A percentile compares a stretch with the other conserved stretches of the same genome.
Evolutionary conservation across 2,888 invertebrate species (phyloP).

Genomic region (Saturnia pavonia): DNA sequence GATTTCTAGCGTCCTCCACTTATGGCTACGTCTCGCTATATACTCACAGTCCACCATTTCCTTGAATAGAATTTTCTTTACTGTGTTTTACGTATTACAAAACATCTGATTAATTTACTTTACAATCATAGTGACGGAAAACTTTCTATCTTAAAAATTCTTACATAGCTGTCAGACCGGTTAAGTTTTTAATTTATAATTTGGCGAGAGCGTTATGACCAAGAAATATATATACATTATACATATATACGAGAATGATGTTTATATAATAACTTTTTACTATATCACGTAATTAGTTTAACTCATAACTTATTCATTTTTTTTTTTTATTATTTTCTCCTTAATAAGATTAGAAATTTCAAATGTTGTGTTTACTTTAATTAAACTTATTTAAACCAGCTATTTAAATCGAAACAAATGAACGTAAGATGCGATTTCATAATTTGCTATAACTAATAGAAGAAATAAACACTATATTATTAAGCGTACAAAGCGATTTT

Average conservation of each 20-base stretch:
- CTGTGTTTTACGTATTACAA: constrained; percentile 1
- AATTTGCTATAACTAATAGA: neutral
- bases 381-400: neutral
- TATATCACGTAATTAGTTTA: constrained; percentile 37
- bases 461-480: neutral
- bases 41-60: constrained; percentile 8
- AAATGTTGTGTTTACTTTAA: neutral
- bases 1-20: constrained; percentile 65
- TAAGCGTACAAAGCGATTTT: neutral
- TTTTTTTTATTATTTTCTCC: constrained; percentile 15
- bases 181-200: constrained; percentile 57
- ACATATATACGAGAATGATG: constrained; percentile 28
- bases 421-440: neutral
- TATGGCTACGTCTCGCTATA: constrained; percentile 30
- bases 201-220: constrained; percentile 54
- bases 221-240: constrained; percentile 40
- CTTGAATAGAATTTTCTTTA: constrained; percentile 26
- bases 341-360: constrained; percentile 1
- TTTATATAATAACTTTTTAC: constrained; percentile 62
- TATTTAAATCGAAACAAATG: neutral
- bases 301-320: constrained; percentile 28
- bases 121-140: constrained; percentile 30
- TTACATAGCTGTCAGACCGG: constrained; percentile 47
- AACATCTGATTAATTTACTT: constrained; percentile 15
- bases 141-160: constrained; percentile 69